Base-by-base conservation (phyloP, 2,888 invertebrate genomes). In the Lepidochrysops patricia region DNA sequence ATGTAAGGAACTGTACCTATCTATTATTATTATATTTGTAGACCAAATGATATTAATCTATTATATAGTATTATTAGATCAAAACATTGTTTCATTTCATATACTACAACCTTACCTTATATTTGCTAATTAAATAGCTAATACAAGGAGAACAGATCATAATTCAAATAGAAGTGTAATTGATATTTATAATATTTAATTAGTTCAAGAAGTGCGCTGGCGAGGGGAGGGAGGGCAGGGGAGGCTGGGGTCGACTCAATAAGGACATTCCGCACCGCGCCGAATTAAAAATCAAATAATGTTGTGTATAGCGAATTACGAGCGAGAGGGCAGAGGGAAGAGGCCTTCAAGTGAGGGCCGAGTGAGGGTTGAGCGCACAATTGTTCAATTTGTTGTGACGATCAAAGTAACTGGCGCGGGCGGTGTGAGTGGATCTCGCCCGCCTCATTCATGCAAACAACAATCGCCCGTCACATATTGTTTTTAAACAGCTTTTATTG, bases 201-300 rank as follows among this genome's bases (percentile, higher is more conserved):
- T 27, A 49, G 7, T 19, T 19, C 1, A 9, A 12, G 19, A 43
- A 43, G 43, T 9, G 37, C 13, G 29, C 59, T 49, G 32, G 50
- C 58, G 57, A 19, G 50, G n/a, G n/a, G n/a, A n/a, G n/a, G n/a
- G n/a, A n/a, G n/a, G n/a, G n/a, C n/a, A 50, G 50, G 50, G 50
- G 43, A 13, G 52, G 56, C 37, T 19, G 63, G 58, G 65, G 34
- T 27, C 57, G 68, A 82, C 74, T 84, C 80, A 82, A 84, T 85
- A 80, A 83, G 79, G 76, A 74, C 82, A 84, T 83, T 81, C 82
- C 75, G 78, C 77, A 72, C 74, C 77, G 82, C 66, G 76, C 66
- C 80, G 72, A 85, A 87, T 87, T 85, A 80, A 81, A 86, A 87
- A 88, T 88, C 86, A 87, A 88, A 88, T 86, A 88, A 87, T 84